Percentiles rank a stretch among this genome's conserved stretches.
Conservation (phyloP, 2,888 invertebrate species). For the Sympetrum striolatum region DNA sequence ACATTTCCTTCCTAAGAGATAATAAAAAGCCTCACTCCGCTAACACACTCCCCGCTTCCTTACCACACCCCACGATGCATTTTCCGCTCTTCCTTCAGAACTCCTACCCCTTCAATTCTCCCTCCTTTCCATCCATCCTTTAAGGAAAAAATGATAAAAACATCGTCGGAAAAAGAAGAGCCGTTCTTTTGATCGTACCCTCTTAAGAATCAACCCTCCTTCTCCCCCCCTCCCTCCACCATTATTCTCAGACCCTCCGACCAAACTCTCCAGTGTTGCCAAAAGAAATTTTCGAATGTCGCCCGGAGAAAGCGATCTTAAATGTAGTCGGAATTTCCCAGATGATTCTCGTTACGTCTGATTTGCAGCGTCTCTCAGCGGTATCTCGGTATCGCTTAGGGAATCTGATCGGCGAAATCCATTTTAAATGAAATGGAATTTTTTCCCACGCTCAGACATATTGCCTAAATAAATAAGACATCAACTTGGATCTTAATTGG, state of each 20-base stretch:
- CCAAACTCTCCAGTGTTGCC: no score
- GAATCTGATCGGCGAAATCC: no score
- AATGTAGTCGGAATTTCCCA: no score
- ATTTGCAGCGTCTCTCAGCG: no score
- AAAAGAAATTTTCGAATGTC: not conserved
- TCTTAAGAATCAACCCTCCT: constrained; percentile 11
- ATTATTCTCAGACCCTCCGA: no score
- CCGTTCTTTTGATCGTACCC: constrained; percentile 18
- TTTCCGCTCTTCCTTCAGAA: not conserved
- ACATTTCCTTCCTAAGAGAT: not conserved
- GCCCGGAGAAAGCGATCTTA: not conserved
- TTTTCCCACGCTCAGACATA: no score
- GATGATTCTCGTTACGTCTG: not conserved
- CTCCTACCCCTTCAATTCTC: not conserved
- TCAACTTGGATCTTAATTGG: no score
- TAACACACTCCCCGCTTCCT: not conserved
- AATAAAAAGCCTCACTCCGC: not conserved
- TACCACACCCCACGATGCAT: not conserved
- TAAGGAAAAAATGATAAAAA: not conserved
- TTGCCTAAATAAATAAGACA: no score
- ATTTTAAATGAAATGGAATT: no score
- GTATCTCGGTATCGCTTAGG: no score
- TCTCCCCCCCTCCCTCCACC: not conserved
- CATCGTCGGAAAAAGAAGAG: not conserved
- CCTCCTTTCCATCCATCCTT: not conserved